Base-by-base conservation (phyloP, 2,797 vertebrate species). In the Anabas testudineus region DNA sequence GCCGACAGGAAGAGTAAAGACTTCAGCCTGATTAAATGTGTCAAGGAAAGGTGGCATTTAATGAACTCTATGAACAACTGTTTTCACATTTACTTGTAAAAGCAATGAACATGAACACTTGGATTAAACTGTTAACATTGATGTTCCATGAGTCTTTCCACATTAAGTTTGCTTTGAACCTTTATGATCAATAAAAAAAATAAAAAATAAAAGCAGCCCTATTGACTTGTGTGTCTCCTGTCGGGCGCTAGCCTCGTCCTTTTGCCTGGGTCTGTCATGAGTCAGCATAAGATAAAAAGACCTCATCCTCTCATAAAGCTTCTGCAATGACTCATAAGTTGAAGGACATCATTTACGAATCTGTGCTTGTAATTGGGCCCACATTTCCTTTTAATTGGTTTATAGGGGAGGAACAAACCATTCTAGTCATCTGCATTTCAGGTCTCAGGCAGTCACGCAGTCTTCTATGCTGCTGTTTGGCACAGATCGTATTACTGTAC, bases 1-100 rank as follows among this genome's bases (percentile, higher is more conserved):
- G 43, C 59, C 55, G n/a, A n/a, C n/a, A n/a, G n/a, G n/a, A n/a
- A n/a, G n/a, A n/a, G n/a, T n/a, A n/a, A n/a, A n/a, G n/a, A 69
- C 65, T 54, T 63, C 61, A 19, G 26, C 45, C 0, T 42, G 57
- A 79, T 59, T 42, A 14, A 66, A 67, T 39, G 28, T 48, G 46
- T 16, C 30, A 59, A 51, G 42, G 21, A 57, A 43, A 55, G 43
- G n/a, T 26, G 24, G 42, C 30, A 13, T 32, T 81, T 67, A 54
- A 65, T 28, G 60, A 67, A 59, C 37, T 74, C 13, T 10, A 39
- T 58, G 47, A 42, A 48, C 42, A 24, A 5, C 56, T 53, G 51
- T 7, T 32, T 19, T 28, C 30, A 18, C 18, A 45, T 30, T 45
- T 2, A 39, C 53, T 43, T n/a, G 26, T 26, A 4, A 28, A 28